phyloP scores from a whole-genome alignment of 1,140 invertebrate species.

The Hestina assimilis region DNA sequence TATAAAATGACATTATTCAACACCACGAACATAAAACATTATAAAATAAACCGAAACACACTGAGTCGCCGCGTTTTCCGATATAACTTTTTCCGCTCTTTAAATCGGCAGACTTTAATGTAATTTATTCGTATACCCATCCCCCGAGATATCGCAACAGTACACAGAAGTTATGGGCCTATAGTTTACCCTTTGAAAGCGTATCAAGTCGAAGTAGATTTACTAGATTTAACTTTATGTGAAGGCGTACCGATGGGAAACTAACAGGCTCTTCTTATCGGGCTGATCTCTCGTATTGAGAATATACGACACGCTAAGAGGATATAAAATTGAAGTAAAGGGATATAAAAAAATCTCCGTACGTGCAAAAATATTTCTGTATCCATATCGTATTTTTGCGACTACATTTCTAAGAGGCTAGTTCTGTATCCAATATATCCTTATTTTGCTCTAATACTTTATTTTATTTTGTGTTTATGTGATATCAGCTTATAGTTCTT shows the following conservation, averaged over 20 bases:
- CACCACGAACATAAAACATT: neutral
- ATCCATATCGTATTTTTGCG: neutral
- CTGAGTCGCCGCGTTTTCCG: neutral
- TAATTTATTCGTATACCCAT: slow-evolving; percentile 43
- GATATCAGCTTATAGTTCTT: no score
- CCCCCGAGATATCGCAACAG: slow-evolving; percentile 40
- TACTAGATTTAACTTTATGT: slow-evolving; percentile 51
- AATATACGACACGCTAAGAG: slow-evolving; percentile 34
- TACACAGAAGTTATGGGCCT: slow-evolving; percentile 46
- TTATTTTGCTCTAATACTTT: no score
- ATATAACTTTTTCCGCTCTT: slow-evolving; percentile 36
- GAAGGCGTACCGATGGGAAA: slow-evolving; percentile 37
- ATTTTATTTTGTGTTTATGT: no score
- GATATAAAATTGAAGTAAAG: slow-evolving; percentile 30
- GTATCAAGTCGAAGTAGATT: slow-evolving; percentile 44
- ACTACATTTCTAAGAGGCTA: no score
- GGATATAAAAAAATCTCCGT: slow-evolving; percentile 25
- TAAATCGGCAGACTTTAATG: slow-evolving; percentile 42
- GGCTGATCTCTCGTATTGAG: slow-evolving; percentile 31
- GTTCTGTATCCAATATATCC: no score
- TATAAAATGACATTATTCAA: no score
- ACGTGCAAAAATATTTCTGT: neutral
- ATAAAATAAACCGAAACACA: slow-evolving; percentile 2
- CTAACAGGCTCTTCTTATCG: slow-evolving; percentile 43
- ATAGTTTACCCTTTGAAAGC: slow-evolving; percentile 50